Evolutionary conservation across 2,113 vertebrate species (phyloP).

Genomic region (Sylvietta virens): DNA sequence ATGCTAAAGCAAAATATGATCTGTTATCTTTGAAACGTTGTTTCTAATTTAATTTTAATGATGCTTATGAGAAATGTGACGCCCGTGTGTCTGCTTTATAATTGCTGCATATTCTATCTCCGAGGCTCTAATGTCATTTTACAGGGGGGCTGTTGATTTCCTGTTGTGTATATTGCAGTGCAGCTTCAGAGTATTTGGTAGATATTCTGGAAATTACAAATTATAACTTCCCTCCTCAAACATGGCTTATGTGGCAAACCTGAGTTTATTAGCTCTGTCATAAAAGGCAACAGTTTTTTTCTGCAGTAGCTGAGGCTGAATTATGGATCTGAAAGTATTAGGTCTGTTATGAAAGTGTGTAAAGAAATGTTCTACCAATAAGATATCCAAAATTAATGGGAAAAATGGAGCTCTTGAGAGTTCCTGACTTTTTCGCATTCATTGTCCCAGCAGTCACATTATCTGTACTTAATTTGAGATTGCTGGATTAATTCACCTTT

Average conservation of each 20-base stretch:
- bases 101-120: background rate
- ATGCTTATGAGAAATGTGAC: slow-evolving; percentile 19
- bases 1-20: slow-evolving; percentile 3
- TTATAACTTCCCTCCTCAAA: background rate
- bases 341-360: background rate
- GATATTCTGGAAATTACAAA: background rate
- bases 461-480: background rate
- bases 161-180: background rate
- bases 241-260: background rate
- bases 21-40: background rate
- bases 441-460: background rate
- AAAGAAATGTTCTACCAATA: background rate
- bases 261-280: background rate
- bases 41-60: slow-evolving; percentile 49
- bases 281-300: background rate
- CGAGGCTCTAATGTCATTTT: background rate
- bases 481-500: background rate
- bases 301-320: background rate
- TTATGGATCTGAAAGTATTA: background rate
- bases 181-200: background rate
- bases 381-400: background rate
- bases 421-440: background rate
- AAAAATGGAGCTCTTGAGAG: background rate
- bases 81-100: background rate
- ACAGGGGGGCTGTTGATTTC: background rate